Conservation (phyloP, 2,797 vertebrate species). For the Aotus griseimembra region DNA sequence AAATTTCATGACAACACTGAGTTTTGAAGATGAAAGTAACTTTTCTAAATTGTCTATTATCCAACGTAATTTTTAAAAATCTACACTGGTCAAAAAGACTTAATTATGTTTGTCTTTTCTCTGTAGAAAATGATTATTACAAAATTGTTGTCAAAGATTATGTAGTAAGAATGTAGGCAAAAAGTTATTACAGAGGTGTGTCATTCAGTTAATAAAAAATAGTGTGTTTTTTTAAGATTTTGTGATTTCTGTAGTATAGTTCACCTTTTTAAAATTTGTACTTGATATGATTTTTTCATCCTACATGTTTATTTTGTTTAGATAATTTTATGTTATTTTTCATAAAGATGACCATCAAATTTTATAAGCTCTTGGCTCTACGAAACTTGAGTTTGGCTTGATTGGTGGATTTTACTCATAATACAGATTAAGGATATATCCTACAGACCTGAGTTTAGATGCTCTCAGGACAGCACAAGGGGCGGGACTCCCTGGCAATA, state of each 20-base stretch:
- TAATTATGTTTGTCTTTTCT: neutral
- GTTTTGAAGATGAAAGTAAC: neutral
- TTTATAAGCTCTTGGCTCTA: neutral
- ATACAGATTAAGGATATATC: neutral
- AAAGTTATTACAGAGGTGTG: neutral
- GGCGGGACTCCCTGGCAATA: neutral
- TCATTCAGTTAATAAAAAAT: neutral
- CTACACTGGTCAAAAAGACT: neutral
- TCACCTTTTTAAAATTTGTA: neutral
- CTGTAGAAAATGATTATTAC: neutral
- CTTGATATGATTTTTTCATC: neutral
- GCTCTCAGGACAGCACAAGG: neutral
- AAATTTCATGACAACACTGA: neutral
- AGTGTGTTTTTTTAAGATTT: neutral
- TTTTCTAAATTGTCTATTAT: neutral
- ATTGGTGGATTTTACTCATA: neutral
- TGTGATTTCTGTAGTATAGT: neutral
- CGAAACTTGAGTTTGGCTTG: neutral
- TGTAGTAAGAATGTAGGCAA: neutral
- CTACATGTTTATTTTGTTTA: neutral
- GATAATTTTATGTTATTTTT: neutral
- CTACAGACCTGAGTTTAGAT: neutral
- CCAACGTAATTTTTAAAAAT: neutral
- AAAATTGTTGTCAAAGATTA: neutral
- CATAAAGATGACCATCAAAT: neutral